A percentile compares a stretch with the other conserved stretches of the same genome.
Evolutionary conservation across 2,888 invertebrate species (phyloP).

Genomic region (Microdon myrmicae): DNA sequence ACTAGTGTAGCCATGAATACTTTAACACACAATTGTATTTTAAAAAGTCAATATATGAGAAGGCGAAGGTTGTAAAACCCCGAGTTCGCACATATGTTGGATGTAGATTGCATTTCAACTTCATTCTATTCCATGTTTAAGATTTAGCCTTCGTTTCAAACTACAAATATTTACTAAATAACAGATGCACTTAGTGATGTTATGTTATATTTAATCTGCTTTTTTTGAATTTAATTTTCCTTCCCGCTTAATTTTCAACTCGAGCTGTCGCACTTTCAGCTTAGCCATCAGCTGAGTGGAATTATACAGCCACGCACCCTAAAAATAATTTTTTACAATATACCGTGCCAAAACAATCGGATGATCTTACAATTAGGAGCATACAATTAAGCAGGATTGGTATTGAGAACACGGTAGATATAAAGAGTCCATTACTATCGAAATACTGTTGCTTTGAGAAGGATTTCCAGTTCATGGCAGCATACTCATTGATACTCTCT

Average conservation of each 20-base stretch:
- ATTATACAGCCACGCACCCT: slow-evolving; percentile 91
- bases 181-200: too few relatives aligned
- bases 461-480: slow-evolving; percentile 85
- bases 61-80: too few relatives aligned
- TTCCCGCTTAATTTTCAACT: slow-evolving; percentile 74
- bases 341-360: background rate
- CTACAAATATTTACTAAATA: too few relatives aligned
- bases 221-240: slow-evolving; percentile 22
- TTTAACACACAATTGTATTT: too few relatives aligned
- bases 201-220: slow-evolving; percentile 16
- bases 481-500: slow-evolving; percentile 89
- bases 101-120: too few relatives aligned
- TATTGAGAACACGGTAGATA: slow-evolving; percentile 93
- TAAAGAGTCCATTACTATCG: slow-evolving; percentile 92
- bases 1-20: too few relatives aligned
- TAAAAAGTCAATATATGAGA: too few relatives aligned
- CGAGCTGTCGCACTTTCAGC: slow-evolving; percentile 82
- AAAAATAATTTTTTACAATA: slow-evolving; percentile 57
- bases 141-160: too few relatives aligned
- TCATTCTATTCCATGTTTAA: too few relatives aligned
- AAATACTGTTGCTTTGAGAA: slow-evolving; percentile 94
- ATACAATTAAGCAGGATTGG: slow-evolving; percentile 92
- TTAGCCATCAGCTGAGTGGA: slow-evolving; percentile 89
- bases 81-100: too few relatives aligned
- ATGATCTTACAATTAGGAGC: slow-evolving; percentile 87